These are phyloP conservation scores for Gobio gobio DNA, from an alignment of 2,113 vertebrate genomes.

Conservation along the genomic window DNA sequence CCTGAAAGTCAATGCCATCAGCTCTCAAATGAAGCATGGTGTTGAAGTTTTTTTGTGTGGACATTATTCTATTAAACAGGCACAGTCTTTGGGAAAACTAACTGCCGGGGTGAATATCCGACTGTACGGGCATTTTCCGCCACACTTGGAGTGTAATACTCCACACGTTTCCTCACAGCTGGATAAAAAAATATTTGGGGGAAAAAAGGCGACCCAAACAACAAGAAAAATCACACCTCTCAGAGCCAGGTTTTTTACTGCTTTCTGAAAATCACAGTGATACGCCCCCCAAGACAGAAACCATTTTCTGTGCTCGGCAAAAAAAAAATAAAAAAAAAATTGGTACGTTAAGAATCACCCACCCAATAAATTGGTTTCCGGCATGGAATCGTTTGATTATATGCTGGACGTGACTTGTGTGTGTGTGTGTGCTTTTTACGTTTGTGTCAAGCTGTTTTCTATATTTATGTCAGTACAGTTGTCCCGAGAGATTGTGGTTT, in stretches of 20 bases:
- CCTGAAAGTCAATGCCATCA: conserved; percentile 25
- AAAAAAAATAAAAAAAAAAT: not conserved
- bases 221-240: conserved; percentile 17
- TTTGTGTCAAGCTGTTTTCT: not conserved
- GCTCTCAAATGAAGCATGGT: conserved; percentile 33
- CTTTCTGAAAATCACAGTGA: not conserved
- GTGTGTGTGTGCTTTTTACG: conserved; percentile 1
- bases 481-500: conserved; percentile 3
- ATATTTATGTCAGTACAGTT: conserved; percentile 3
- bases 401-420: conserved; percentile 52
- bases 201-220: not conserved
- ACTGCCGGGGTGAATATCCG: not conserved
- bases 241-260: not conserved
- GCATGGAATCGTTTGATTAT: conserved; percentile 80
- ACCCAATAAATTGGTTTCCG: conserved; percentile 88
- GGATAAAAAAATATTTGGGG: not conserved
- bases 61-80: conserved; percentile 29
- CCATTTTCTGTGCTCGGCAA: conserved; percentile 64
- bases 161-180: conserved; percentile 37
- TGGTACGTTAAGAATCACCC: conserved; percentile 81
- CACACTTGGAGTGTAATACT: not conserved
- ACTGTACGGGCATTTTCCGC: not conserved
- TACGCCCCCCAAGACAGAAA: conserved; percentile 65
- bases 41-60: not conserved
- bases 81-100: not conserved